A percentile compares a stretch with the other conserved stretches of the same genome.
These are phyloP conservation scores for Drosophila busckii DNA, from an alignment of 1,140 invertebrate species.

Conservation along the genomic window DNA sequence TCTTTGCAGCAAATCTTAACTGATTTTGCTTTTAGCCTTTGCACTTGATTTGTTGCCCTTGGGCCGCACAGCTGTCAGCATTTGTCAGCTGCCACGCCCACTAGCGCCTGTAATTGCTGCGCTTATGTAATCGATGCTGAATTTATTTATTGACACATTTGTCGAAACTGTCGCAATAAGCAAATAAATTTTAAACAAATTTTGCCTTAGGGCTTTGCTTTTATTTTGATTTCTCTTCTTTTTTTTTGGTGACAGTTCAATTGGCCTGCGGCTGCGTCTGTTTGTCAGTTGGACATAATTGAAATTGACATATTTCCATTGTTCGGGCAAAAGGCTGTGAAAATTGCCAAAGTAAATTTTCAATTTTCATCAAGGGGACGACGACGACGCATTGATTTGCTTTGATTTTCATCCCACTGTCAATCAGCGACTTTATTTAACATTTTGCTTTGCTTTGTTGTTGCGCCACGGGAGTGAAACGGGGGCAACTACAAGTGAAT, in stretches of 20 bases:
- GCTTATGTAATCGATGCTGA: conserved; percentile 51
- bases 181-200: conserved; percentile 39
- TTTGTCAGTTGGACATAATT: conserved; percentile 43
- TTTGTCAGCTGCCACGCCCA: conserved; percentile 29
- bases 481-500: background rate
- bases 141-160: conserved; percentile 57
- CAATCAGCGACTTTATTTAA: conserved; percentile 53
- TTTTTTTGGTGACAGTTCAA: conserved; percentile 28
- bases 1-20: background rate
- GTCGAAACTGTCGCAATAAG: conserved; percentile 22
- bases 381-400: conserved; percentile 57
- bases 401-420: conserved; percentile 67
- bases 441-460: conserved; percentile 52
- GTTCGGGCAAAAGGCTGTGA: conserved; percentile 36
- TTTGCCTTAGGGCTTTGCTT: background rate
- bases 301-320: conserved; percentile 74
- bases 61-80: conserved; percentile 51
- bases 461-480: conserved; percentile 20
- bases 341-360: conserved; percentile 72
- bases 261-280: conserved; percentile 39
- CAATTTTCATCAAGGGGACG: conserved; percentile 52
- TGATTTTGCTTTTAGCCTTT: conserved; percentile 6
- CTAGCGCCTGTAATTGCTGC: conserved; percentile 53
- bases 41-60: conserved; percentile 14
- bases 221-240: background rate